Base-by-base conservation (phyloP, 1,140 invertebrate genomes). In the Maconellicoccus hirsutus region DNA sequence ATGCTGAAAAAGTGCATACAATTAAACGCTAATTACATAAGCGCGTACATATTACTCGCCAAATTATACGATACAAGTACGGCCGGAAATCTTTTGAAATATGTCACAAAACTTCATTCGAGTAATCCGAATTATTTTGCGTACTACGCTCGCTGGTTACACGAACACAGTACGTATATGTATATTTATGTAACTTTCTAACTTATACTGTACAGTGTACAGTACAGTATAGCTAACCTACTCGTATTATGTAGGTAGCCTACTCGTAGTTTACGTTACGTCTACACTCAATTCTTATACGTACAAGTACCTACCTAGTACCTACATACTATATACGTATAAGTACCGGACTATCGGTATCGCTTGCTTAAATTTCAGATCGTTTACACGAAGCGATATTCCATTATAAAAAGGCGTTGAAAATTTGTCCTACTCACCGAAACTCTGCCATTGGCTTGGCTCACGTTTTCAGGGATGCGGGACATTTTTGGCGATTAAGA, bases 1-100 rank as follows among this genome's bases (percentile, higher is more conserved):
- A 88, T 89, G 86, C 74, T 90, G 27, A 84, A 85, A 74, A 82
- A 84, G 52, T 90, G 87, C 75, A 83, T 89, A 14, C 77, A 77
- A 0, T 77, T 89, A 38, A 86, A 89, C 76, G 83, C 85, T 0
- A 80, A 82, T 29, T 89, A 88, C 75, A 84, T 85, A 0, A 85
- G 86, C 42, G 88, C 88, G 0, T 86, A 88, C 76, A 75, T 89
- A 72, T 84, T 88, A 71, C 78, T 89, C 22, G 83, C 86, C 8
- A 81, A 84, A 74, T 78, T 88, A 38, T 74, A 77, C 61, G 71
- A 74, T 0, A 79, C 78, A 21, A 52, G n/a, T 16, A 19, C 42
- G 12, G 42, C 42, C n/a, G 82, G 81, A 29, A 76, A 75, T 71
- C 81, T 83, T 39, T 79, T 83, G 73, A 80, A 76, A 78, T 81